These are phyloP conservation scores for Mactromeris polynyma DNA, from an alignment of 2,888 invertebrate species.

Conservation along the genomic window DNA sequence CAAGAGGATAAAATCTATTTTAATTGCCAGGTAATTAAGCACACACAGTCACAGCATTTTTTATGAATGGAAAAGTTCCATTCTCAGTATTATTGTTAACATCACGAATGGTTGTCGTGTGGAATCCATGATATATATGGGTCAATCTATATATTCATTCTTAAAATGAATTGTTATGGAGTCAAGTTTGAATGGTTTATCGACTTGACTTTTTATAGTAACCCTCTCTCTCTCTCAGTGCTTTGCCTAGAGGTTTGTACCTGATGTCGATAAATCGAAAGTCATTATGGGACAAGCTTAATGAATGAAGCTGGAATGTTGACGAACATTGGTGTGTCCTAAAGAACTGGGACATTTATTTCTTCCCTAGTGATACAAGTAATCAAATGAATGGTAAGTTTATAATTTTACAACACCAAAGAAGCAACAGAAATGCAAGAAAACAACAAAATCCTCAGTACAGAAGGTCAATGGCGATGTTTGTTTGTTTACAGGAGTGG, in stretches of 20 bases:
- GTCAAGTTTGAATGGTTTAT: background rate
- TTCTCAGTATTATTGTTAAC: background rate
- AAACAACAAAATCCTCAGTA: no score
- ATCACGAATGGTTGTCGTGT: background rate
- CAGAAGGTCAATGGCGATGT: no score
- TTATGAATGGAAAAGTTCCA: background rate
- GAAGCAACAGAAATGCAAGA: no score
- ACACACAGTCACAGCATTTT: background rate
- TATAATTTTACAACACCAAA: background rate
- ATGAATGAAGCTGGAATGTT: background rate
- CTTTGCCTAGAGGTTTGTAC: background rate
- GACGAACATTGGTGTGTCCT: background rate
- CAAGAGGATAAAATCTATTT: background rate
- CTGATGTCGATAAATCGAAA: background rate
- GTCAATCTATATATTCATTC: constrained; percentile 9
- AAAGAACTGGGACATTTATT: background rate
- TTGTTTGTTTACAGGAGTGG: no score
- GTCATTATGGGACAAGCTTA: background rate
- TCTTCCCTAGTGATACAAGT: background rate
- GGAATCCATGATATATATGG: background rate
- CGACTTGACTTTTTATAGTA: background rate
- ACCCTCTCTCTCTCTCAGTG: background rate
- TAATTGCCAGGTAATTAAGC: background rate
- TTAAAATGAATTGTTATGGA: background rate
- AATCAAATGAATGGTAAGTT: background rate